A percentile compares a stretch with the other conserved stretches of the same genome.
Evolutionary conservation across 2,888 invertebrate species (phyloP).

Genomic region (Fissipunctia ypsillon): DNA sequence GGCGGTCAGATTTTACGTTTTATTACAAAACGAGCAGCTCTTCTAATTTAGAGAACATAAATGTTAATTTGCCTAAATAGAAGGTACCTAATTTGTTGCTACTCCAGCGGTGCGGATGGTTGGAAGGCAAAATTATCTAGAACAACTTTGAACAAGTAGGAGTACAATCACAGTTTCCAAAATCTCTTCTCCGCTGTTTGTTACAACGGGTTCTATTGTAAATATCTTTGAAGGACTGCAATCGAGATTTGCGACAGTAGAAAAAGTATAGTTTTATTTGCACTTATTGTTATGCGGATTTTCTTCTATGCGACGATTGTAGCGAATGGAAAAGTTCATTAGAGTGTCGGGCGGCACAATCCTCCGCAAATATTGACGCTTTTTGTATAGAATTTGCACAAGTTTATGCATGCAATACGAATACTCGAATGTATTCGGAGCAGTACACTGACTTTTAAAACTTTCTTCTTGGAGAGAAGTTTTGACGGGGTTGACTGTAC

Average conservation of each 20-base stretch:
- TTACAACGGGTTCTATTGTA: conserved; percentile 1
- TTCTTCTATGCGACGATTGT: conserved; percentile 37
- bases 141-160: conserved; percentile 47
- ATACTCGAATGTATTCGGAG: conserved; percentile 45
- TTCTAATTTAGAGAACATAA: conserved; percentile 44
- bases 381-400: conserved; percentile 52
- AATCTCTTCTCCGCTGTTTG: conserved; percentile 43
- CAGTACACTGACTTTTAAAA: conserved; percentile 52
- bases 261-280: conserved; percentile 23
- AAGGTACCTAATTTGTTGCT: conserved; percentile 35
- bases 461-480: conserved; percentile 52
- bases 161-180: conserved; percentile 46
- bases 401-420: conserved; percentile 57
- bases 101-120: conserved; percentile 19
- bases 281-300: conserved; percentile 28
- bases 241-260: conserved; percentile 15
- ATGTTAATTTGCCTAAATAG: conserved; percentile 44
- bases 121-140: conserved; percentile 41
- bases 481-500: conserved; percentile 35
- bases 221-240: conserved; percentile 23
- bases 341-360: conserved; percentile 58
- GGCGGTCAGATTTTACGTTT: conserved; percentile 54
- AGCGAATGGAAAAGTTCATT: conserved; percentile 65
- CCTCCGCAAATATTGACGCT: conserved; percentile 61
- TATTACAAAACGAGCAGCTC: conserved; percentile 39